Evolutionary conservation across 2,888 invertebrate genomes (phyloP), one percentile per base, ranked within the genome.

Genomic region (Drosophila subsilvestris): DNA sequence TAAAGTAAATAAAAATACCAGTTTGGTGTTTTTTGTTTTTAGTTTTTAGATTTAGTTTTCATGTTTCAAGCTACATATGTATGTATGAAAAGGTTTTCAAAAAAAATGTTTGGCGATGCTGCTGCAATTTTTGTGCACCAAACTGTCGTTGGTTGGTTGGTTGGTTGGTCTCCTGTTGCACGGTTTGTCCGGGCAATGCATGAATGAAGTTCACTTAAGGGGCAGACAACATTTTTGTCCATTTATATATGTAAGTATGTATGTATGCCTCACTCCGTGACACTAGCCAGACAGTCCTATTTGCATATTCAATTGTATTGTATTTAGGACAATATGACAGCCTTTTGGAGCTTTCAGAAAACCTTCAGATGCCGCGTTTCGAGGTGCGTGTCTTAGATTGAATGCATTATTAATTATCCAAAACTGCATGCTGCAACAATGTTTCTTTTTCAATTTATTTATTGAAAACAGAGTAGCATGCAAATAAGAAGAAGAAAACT

Each of bases 141-240:
- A 50, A 53, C 47, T 48, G 43, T 18, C 14, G 53, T 25, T 54
- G 45, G 18, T 63, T 53, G 25, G 9, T 7, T 54, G 55, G 51
- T n/a, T 50, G 68, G 45, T 32, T 56, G 55, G 10, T 29, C 50
- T 53, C 51, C 58, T 53, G 49, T 54, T 29, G 42, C 60, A 50
- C 60, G 56, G 69, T 63, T 63, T 43, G 53, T 73, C 62, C 44
- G 55, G 56, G 79, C 83, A 79, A 74, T 84, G 81, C 84, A 86
- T 83, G 86, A 83, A 83, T 83, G 83, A 83, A 86, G 86, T 86
- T 83, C 76, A 73, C 73, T 66, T 70, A 79, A 81, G 80, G 78
- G 75, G 79, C 80, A 84, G 81, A 75, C 77, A 77, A 69, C 86
- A 86, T 80, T 75, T 86, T 77, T 83, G 86, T 67, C 75, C 65